Evolutionary conservation across 92 coral and sea anemone genomes (phyloP).

Genomic region (Epizoanthus fatuus): DNA sequence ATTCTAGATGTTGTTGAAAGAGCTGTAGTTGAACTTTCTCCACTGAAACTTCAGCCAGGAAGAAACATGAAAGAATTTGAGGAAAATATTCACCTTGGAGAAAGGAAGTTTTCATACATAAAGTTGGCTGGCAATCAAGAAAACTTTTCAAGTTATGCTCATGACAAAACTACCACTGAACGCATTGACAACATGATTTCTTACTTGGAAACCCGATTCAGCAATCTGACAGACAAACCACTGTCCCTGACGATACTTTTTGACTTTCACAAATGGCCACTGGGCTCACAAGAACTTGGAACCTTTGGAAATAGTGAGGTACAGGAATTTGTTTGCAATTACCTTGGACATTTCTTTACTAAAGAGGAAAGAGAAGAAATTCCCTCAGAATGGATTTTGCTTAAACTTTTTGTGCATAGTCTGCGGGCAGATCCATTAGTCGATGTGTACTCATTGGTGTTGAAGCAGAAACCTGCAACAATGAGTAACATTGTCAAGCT

Average conservation of each 20-base stretch:
- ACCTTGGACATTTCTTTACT: no score
- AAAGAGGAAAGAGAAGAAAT: no score
- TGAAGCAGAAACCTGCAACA: no score
- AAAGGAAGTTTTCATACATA: neutral
- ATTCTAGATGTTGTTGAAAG: slow-evolving; percentile 57
- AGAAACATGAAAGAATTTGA: slow-evolving; percentile 7
- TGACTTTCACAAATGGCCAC: slow-evolving; percentile 17
- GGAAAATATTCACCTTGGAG: neutral
- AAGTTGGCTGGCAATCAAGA: neutral
- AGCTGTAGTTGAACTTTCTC: slow-evolving; percentile 32
- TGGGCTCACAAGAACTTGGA: slow-evolving; percentile 10
- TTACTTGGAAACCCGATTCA: neutral
- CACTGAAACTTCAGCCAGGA: slow-evolving; percentile 2
- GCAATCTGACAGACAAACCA: slow-evolving; percentile 11
- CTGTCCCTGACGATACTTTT: neutral
- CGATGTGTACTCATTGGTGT: no score
- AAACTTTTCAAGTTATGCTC: neutral
- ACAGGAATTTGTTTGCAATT: neutral
- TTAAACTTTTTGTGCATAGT: no score
- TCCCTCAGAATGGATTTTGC: no score
- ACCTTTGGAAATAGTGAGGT: slow-evolving; percentile 1
- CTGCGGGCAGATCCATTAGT: no score
- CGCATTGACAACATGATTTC: neutral
- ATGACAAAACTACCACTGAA: neutral
- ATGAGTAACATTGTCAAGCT: no score